These are phyloP conservation scores for Xiphydria camelus DNA, from an alignment of 2,888 invertebrate genomes.

Conservation along the genomic window DNA sequence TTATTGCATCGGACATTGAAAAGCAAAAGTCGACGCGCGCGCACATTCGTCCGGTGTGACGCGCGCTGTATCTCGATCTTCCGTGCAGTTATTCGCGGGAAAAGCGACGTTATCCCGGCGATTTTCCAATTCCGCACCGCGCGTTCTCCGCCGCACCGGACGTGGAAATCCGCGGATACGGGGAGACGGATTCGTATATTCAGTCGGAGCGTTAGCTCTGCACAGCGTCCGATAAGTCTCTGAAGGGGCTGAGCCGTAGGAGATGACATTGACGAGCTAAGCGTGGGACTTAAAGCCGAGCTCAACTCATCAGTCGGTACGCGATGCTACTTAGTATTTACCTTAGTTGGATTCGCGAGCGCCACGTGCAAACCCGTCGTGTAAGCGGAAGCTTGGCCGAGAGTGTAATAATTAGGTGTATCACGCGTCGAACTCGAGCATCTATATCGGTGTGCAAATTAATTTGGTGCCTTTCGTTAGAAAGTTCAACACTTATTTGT, in stretches of 20 bases:
- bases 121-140: no score
- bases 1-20: neutral
- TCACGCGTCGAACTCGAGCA: no score
- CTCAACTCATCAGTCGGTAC: slow-evolving; percentile 57
- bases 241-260: slow-evolving; percentile 54
- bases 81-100: no score
- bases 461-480: no score
- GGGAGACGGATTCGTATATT: slow-evolving; percentile 23
- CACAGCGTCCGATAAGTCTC: slow-evolving; percentile 56
- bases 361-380: no score
- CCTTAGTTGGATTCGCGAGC: slow-evolving; percentile 42
- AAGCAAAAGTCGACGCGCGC: neutral
- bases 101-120: no score
- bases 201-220: slow-evolving; percentile 48
- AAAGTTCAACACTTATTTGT: no score
- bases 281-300: slow-evolving; percentile 54
- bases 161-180: slow-evolving; percentile 43
- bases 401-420: no score
- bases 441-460: no score
- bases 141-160: slow-evolving; percentile 43
- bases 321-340: slow-evolving; percentile 48
- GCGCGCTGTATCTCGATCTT: no score
- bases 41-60: no score
- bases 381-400: no score
- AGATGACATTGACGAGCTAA: slow-evolving; percentile 55